Evolutionary conservation across 2,888 invertebrate species (phyloP).

Genomic region (Calameuta filiformis): DNA sequence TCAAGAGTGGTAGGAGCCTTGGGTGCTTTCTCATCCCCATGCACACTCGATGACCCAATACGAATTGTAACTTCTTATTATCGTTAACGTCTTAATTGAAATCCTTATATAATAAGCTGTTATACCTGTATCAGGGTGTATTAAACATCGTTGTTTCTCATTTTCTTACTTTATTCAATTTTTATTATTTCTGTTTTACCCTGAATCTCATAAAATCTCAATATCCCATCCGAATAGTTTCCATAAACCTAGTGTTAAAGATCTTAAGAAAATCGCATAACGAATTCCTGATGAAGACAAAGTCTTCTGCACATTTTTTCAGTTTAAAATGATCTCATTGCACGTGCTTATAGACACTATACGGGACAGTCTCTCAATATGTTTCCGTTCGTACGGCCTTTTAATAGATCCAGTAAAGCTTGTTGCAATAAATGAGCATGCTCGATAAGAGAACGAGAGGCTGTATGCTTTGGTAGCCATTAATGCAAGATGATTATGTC

Average conservation of each 20-base stretch:
- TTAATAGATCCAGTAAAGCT: not conserved
- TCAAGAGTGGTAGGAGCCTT: not conserved
- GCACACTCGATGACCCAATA: not conserved
- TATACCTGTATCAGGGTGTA: not conserved
- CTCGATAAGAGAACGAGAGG: not conserved
- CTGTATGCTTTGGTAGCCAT: not conserved
- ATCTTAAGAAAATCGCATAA: not conserved
- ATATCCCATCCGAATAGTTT: not conserved
- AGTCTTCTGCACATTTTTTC: not conserved
- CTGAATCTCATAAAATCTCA: not conserved
- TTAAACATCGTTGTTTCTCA: not conserved
- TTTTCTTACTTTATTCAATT: not conserved
- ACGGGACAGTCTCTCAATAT: not conserved
- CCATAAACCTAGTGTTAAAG: not conserved
- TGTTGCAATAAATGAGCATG: not conserved
- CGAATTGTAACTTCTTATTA: not conserved
- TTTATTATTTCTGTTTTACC: not conserved
- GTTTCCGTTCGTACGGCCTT: not conserved
- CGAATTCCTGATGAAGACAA: not conserved
- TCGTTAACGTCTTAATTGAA: not conserved
- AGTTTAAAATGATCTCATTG: not conserved
- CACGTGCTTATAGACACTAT: not conserved
- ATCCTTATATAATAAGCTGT: not conserved
- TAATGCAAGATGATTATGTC: not conserved
- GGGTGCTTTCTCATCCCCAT: not conserved